A percentile compares a stretch with the other conserved stretches of the same genome.
Evolutionary conservation across 2,888 invertebrate genomes (phyloP).

Genomic region (Meliscaeva auricollis): DNA sequence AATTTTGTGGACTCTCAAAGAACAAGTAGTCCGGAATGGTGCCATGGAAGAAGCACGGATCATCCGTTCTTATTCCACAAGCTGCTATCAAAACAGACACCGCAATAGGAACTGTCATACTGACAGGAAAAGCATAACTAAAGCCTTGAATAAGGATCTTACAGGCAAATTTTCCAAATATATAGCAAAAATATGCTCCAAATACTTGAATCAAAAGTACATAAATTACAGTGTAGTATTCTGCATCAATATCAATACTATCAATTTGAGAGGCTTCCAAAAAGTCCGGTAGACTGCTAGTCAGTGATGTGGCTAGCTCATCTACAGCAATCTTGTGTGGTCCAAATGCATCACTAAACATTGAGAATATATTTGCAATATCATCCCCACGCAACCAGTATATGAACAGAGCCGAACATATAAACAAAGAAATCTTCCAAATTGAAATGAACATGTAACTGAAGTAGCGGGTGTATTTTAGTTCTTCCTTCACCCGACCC

Average conservation of each 20-base stretch:
- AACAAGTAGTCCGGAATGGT: slow-evolving; percentile 95
- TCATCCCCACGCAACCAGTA: slow-evolving; percentile 91
- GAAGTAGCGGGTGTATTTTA: slow-evolving; percentile 93
- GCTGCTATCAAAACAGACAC: slow-evolving; percentile 94
- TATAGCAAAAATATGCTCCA: slow-evolving; percentile 94
- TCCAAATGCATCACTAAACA: slow-evolving; percentile 90
- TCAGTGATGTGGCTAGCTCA: slow-evolving; percentile 84
- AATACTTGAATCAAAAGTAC: slow-evolving; percentile 92
- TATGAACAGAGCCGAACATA: slow-evolving; percentile 90
- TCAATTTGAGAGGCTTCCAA: slow-evolving; percentile 91
- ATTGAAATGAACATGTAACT: slow-evolving; percentile 94
- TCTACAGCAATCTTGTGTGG: slow-evolving; percentile 92
- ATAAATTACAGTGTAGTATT: slow-evolving; percentile 89
- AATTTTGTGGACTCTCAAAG: slow-evolving; percentile 94
- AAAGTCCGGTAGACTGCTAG: slow-evolving; percentile 87
- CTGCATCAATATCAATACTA: slow-evolving; percentile 89
- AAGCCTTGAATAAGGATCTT: slow-evolving; percentile 98
- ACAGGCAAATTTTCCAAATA: slow-evolving; percentile 97
- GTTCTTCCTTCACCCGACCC: slow-evolving; percentile 91
- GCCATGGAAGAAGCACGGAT: slow-evolving; percentile 95
- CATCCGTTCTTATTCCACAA: slow-evolving; percentile 93
- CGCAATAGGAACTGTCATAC: slow-evolving; percentile 95
- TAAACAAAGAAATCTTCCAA: slow-evolving; percentile 94
- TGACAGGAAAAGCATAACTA: slow-evolving; percentile 98
- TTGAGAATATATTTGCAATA: slow-evolving; percentile 90